A percentile compares a stretch with the other conserved stretches of the same genome.
phyloP scores from a whole-genome alignment of 2,888 invertebrate species.

The Gymnoscelis rufifasciata region DNA sequence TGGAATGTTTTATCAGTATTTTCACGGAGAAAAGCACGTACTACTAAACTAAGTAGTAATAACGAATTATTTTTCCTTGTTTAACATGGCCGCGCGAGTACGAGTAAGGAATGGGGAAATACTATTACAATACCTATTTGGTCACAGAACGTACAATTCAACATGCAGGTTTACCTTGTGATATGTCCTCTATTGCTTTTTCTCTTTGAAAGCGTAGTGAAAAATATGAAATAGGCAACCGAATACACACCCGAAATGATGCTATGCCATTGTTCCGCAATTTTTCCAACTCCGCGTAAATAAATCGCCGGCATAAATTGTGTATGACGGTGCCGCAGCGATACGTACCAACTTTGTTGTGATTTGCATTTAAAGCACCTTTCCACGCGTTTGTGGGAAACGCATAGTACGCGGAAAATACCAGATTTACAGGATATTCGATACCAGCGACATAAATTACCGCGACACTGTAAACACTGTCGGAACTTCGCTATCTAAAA shows the following conservation, averaged over 20 bases:
- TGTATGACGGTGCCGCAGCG: conserved; percentile 38
- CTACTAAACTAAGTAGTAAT: too few relatives aligned
- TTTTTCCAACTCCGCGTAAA: conserved; percentile 11
- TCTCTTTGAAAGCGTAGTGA: too few relatives aligned
- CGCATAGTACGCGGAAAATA: conserved; percentile 29
- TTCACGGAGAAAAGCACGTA: too few relatives aligned
- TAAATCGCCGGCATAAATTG: conserved; percentile 29
- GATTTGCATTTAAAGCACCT: conserved; percentile 65
- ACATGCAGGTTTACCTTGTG: too few relatives aligned
- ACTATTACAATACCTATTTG: too few relatives aligned
- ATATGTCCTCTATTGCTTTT: too few relatives aligned
- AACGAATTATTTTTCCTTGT: too few relatives aligned
- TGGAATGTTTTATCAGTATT: too few relatives aligned
- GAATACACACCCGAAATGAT: not conserved
- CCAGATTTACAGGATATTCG: conserved; percentile 29
- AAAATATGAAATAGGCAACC: not conserved
- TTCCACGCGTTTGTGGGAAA: conserved; percentile 44
- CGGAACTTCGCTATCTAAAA: conserved; percentile 21
- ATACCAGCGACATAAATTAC: conserved; percentile 37
- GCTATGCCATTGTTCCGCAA: not conserved
- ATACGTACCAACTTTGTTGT: conserved; percentile 44
- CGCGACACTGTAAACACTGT: conserved; percentile 32
- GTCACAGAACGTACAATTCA: too few relatives aligned
- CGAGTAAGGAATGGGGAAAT: too few relatives aligned
- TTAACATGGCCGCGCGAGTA: too few relatives aligned